phyloP scores from a whole-genome alignment of 2,797 vertebrate genomes.

The Anas flavirostris region DNA sequence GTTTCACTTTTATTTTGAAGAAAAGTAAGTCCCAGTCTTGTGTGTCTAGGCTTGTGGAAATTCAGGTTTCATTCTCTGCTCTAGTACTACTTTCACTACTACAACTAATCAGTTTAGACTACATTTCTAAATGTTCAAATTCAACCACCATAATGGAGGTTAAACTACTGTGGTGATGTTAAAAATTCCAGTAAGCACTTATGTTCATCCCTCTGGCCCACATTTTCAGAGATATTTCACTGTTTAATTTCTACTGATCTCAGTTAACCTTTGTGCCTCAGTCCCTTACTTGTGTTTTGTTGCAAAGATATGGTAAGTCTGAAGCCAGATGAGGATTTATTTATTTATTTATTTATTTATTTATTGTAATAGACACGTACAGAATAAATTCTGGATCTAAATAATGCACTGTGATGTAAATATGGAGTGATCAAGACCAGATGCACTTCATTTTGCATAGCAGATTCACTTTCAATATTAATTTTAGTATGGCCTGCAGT shows the following conservation, averaged over 20 bases:
- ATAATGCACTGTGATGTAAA: neutral
- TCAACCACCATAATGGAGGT: neutral
- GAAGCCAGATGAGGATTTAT: neutral
- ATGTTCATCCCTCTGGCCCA: neutral
- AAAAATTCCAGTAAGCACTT: neutral
- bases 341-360: too few species aligned
- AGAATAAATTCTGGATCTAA: neutral
- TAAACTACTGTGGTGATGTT: neutral
- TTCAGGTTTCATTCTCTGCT: neutral
- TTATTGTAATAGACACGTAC: neutral
- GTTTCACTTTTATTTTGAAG: neutral
- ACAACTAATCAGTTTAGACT: neutral
- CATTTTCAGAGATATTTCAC: neutral
- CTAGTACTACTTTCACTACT: neutral
- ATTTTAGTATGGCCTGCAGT: neutral
- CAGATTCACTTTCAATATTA: neutral
- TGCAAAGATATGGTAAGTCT: neutral
- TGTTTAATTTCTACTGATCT: neutral
- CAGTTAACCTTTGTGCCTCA: neutral
- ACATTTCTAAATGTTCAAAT: neutral
- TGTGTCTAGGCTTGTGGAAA: neutral
- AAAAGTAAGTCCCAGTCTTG: neutral
- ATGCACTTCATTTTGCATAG: neutral
- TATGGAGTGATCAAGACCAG: neutral
- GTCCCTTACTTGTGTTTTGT: neutral